Conservation (phyloP, 2,888 invertebrate genomes). For the Ormyrus labotus region DNA sequence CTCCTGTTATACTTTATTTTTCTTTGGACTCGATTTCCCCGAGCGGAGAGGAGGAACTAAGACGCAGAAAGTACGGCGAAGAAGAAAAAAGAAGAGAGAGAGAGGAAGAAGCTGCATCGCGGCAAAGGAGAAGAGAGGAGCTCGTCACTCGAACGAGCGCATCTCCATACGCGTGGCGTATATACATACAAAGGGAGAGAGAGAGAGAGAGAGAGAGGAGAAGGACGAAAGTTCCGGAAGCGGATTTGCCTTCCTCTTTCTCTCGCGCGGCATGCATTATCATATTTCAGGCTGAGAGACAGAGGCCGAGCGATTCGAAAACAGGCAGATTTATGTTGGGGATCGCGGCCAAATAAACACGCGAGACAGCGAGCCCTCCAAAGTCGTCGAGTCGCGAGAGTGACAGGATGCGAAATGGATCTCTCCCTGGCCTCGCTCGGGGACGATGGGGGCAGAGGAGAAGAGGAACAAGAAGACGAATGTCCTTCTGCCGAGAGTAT, state of each 20-base stretch:
- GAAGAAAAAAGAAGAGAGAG: constrained; percentile 18
- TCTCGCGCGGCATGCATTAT: constrained; percentile 44
- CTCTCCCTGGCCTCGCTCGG: constrained; percentile 51
- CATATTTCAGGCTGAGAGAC: constrained; percentile 44
- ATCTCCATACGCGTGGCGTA: background rate
- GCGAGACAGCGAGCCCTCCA: constrained; percentile 45
- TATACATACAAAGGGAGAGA: background rate
- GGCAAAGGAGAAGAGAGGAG: background rate
- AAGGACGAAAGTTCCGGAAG: constrained; percentile 58
- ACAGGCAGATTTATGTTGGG: constrained; percentile 73
- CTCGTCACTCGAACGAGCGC: background rate
- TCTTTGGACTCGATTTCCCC: background rate
- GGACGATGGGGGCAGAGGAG: background rate
- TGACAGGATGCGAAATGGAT: constrained; percentile 71
- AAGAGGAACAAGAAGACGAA: constrained; percentile 54
- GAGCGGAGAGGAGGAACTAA: constrained; percentile 14
- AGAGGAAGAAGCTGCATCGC: background rate
- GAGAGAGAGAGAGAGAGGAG: constrained; percentile 14
- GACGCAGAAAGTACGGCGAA: constrained; percentile 9
- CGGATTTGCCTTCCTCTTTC: constrained; percentile 44
- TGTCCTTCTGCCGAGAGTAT: constrained; percentile 23
- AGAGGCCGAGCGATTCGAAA: constrained; percentile 63
- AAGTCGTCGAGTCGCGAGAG: constrained; percentile 54
- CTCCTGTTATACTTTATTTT: constrained; percentile 8
- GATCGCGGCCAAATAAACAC: constrained; percentile 72